Evolutionary conservation across 2,888 invertebrate species (phyloP).

Genomic region (Megamerina dolium): DNA sequence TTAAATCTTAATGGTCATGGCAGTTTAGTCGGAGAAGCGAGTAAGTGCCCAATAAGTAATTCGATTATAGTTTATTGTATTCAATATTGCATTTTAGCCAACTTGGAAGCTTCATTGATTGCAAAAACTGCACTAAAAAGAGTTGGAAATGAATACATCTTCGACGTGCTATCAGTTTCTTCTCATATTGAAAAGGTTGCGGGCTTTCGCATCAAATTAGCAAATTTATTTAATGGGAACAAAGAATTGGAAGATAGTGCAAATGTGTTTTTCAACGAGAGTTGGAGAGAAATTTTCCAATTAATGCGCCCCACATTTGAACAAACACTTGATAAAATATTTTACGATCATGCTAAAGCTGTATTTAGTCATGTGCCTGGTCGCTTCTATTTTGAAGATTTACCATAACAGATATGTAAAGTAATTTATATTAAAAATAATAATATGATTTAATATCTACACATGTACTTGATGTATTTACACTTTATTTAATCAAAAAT

Average conservation of each 20-base stretch:
- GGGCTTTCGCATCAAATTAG: conserved; percentile 58
- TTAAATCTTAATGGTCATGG: conserved; percentile 10
- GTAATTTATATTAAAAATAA: no score
- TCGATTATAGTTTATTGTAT: no score
- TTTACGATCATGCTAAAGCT: conserved; percentile 56
- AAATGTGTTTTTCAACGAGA: conserved; percentile 62
- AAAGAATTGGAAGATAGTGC: conserved; percentile 56
- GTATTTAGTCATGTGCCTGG: conserved; percentile 61
- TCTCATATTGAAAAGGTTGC: conserved; percentile 49
- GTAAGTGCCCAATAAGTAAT: conserved; percentile 6
- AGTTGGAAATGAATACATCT: background rate
- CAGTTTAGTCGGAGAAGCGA: conserved; percentile 1
- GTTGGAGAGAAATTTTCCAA: conserved; percentile 64
- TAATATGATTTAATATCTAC: no score
- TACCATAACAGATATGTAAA: no score
- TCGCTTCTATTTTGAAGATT: conserved; percentile 58
- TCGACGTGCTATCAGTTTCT: conserved; percentile 10
- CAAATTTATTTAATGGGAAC: conserved; percentile 54
- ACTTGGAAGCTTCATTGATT: no score
- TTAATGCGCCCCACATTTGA: conserved; percentile 61
- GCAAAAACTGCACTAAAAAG: no score
- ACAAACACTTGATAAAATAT: conserved; percentile 59
- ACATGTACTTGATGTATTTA: no score
- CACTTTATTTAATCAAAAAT: no score
- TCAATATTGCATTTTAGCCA: no score